Conservation (phyloP, 2,888 invertebrate genomes). For the Hydrotaea diabolus region DNA sequence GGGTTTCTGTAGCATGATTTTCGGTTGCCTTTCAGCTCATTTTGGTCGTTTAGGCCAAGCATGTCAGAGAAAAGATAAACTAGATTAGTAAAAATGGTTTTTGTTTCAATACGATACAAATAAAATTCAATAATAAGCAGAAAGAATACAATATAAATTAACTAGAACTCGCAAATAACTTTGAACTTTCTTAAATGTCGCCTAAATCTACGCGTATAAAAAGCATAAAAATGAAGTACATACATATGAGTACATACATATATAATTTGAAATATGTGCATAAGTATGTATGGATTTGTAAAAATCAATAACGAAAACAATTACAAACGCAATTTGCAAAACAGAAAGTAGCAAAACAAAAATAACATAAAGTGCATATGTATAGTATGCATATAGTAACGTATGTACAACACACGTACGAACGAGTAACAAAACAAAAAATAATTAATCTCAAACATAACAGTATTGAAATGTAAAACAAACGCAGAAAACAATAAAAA, state of each 20-base stretch:
- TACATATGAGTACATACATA: no score
- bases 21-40: slow-evolving; percentile 53
- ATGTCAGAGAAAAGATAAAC: slow-evolving; percentile 79
- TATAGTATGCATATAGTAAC: not conserved
- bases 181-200: slow-evolving; percentile 10
- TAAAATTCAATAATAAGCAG: slow-evolving; percentile 35
- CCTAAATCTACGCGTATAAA: slow-evolving; percentile 63
- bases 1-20: slow-evolving; percentile 60
- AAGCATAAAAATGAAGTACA: slow-evolving; percentile 21
- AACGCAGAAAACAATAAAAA: no score
- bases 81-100: slow-evolving; percentile 77
- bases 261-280: no score
- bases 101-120: slow-evolving; percentile 48
- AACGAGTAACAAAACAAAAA: no score
- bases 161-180: not conserved
- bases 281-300: not conserved
- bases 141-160: slow-evolving; percentile 18
- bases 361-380: not conserved
- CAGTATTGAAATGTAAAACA: no score
- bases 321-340: not conserved
- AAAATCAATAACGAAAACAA: not conserved
- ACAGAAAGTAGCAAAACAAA: not conserved
- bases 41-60: slow-evolving; percentile 74
- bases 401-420: no score
- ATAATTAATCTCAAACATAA: no score